A percentile compares a stretch with the other conserved stretches of the same genome.
phyloP scores from a whole-genome alignment of 2,797 vertebrate species.

The Anguilla obscura region DNA sequence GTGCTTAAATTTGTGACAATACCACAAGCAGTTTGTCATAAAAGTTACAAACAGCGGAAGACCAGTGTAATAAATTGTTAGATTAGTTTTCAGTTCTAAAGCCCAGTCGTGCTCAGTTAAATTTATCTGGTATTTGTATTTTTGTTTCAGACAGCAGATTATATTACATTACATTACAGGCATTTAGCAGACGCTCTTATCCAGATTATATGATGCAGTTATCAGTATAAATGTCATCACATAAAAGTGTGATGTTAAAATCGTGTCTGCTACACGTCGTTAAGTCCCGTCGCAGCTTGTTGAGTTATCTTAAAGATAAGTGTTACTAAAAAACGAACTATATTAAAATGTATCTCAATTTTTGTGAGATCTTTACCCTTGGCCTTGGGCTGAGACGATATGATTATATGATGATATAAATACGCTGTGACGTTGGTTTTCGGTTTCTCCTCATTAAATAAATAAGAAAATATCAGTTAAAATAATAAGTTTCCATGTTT shows the following conservation, averaged over 20 bases:
- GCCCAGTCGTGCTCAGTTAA: background rate
- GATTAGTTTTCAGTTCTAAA: background rate
- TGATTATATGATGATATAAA: too few species aligned
- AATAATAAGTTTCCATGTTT: background rate
- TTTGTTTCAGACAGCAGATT: background rate
- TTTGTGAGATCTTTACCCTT: background rate
- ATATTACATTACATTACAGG: too few species aligned
- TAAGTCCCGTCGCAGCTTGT: too few species aligned
- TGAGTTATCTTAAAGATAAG: too few species aligned
- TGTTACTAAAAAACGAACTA: too few species aligned
- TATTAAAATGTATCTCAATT: too few species aligned
- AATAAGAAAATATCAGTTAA: background rate
- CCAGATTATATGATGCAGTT: background rate
- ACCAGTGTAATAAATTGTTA: background rate
- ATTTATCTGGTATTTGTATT: background rate
- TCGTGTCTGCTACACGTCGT: too few species aligned
- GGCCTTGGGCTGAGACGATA: background rate
- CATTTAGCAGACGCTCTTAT: too few species aligned
- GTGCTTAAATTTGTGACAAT: background rate
- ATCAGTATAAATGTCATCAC: too few species aligned
- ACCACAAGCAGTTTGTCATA: background rate
- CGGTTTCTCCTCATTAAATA: background rate
- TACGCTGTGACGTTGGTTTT: background rate
- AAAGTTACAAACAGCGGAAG: background rate
- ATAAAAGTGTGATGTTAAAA: too few species aligned